Base-by-base conservation (phyloP, 1,140 invertebrate genomes). In the Drosophila aff. region DNA sequence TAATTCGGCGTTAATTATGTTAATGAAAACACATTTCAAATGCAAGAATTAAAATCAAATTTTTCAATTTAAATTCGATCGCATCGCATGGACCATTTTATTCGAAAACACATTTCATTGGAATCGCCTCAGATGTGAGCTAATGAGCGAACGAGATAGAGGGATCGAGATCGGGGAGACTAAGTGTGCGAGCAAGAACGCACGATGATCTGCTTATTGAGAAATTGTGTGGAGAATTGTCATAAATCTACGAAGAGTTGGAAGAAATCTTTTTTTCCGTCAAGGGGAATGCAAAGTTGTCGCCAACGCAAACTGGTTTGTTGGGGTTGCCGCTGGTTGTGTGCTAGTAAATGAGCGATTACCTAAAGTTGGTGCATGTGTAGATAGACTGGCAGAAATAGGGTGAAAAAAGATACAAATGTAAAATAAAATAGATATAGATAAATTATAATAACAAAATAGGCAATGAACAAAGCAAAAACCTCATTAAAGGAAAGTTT, bases 51-150 rank as follows among this genome's bases (percentile, higher is more conserved):
- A 90, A 90, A 91, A 90, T 80, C 86, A 76, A 90, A 90, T 90
- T 91, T 90, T 90, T 90, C 86, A 90, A 90, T 90, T 90, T 90
- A 90, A 90, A 91, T 90, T 90, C 85, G 85, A 90, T 90, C 85
- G 86, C 86, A 90, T 90, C 86, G 85, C 85, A 90, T 90, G 79
- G 76, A 90, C 85, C 85, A 90, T 90, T 90, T 90, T 82, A 90
- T 91, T 78, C 79, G 85, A 90, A 90, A 90, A 89, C 85, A 91
- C 86, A 91, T 90, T 90, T 90, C 86, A 90, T 91, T 91, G 82
- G 82, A 90, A 90, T 69, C 76, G 76, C 65, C 31, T 38, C 18
- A 44, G 44, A 43, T 28, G 63, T 40, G 52, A 40, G 50, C 41
- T 44, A 36, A 46, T 69, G 41, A 31, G 57, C 40, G 71, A 65